These are phyloP conservation scores for Mystacornis crossleyi DNA, from an alignment of 2,113 vertebrate genomes.

Conservation along the genomic window DNA sequence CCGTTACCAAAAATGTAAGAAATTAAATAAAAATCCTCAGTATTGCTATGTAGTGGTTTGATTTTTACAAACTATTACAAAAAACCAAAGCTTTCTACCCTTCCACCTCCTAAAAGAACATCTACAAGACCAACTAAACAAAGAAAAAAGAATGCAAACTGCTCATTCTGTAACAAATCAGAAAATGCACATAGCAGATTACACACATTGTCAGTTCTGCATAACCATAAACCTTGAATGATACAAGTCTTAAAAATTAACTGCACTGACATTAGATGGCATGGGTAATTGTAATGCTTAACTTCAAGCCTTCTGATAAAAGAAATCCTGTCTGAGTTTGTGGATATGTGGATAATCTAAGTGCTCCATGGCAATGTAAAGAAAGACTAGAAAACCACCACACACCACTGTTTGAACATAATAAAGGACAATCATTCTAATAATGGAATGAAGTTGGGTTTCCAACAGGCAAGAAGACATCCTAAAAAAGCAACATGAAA, in stretches of 20 bases:
- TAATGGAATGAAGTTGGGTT: not conserved
- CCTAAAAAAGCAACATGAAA: not conserved
- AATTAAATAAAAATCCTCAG: not conserved
- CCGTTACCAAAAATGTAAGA: not conserved
- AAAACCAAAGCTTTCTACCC: not conserved
- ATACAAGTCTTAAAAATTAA: not conserved
- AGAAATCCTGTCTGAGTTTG: not conserved
- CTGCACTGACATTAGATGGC: not conserved
- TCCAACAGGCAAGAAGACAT: not conserved
- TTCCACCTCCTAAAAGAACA: not conserved
- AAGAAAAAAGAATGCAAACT: not conserved
- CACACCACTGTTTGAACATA: not conserved
- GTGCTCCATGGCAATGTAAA: not conserved
- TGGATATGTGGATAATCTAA: rapidly evolving
- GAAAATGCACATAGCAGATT: not conserved
- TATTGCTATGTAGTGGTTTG: too few species aligned
- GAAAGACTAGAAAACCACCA: not conserved
- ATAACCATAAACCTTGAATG: not conserved
- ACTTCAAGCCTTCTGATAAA: not conserved
- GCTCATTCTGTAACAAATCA: not conserved
- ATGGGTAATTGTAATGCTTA: not conserved
- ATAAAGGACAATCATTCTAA: not conserved
- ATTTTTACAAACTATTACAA: too few species aligned
- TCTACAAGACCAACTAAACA: not conserved
- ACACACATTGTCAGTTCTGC: not conserved